Evolutionary conservation across 2,797 vertebrate species (phyloP).

Genomic region (Microctenopoma stevenorrisi): DNA sequence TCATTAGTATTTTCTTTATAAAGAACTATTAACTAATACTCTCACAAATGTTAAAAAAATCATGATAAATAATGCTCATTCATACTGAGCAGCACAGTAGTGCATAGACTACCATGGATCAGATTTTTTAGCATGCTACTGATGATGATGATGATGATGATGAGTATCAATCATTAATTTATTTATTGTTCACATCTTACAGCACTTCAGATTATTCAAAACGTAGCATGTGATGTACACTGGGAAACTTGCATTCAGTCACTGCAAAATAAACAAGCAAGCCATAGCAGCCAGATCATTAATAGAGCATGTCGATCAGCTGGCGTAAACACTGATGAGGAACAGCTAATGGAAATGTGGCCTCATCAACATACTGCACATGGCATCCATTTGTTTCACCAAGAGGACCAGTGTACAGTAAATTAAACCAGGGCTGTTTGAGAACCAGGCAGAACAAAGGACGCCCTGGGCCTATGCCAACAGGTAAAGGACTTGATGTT

Average conservation of each 20-base stretch:
- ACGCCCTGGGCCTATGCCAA: conserved; percentile 29
- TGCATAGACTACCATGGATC: neutral
- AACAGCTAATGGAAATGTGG: conserved; percentile 52
- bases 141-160: conserved; percentile 36
- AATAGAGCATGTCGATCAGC: conserved; percentile 56
- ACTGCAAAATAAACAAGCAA: conserved; percentile 53
- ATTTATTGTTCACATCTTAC: conserved; percentile 6
- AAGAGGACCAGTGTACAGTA: conserved; percentile 7
- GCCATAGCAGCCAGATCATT: conserved; percentile 53
- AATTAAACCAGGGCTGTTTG: conserved; percentile 39
- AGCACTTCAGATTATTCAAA: conserved; percentile 29
- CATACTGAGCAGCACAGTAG: neutral
- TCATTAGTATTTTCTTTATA: conserved; percentile 23
- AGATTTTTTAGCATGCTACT: neutral
- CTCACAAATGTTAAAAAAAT: neutral
- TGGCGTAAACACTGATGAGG: conserved; percentile 46
- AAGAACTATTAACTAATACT: neutral
- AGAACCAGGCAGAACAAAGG: conserved; percentile 44
- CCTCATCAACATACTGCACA: conserved; percentile 45
- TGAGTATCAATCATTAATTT: neutral
- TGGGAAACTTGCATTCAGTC: conserved; percentile 35
- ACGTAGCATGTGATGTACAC: conserved; percentile 32
- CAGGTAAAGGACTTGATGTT: conserved; percentile 52
- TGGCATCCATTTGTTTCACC: conserved; percentile 35
- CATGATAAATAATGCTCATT: neutral